A percentile compares a stretch with the other conserved stretches of the same genome.
Evolutionary conservation across 2,888 invertebrate genomes (phyloP).

Genomic region (Labia minor): DNA sequence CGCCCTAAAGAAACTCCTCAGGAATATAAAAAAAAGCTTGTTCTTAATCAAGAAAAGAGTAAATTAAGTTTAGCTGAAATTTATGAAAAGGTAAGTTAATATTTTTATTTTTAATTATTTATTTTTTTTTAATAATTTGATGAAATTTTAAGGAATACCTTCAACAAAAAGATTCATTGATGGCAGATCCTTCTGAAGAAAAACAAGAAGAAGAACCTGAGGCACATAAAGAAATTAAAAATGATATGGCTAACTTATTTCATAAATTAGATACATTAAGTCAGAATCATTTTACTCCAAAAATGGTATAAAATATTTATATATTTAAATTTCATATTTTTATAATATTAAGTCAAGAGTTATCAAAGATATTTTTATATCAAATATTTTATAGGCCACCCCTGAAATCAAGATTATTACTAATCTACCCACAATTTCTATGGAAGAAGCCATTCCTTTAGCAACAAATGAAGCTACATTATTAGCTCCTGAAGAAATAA

Average conservation of each 20-base stretch:
- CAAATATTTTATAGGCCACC: slow-evolving; percentile 43
- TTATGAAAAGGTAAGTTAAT: slow-evolving; percentile 59
- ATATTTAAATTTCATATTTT: slow-evolving; percentile 18
- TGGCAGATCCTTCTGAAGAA: slow-evolving; percentile 44
- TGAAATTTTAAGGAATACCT: slow-evolving; percentile 50
- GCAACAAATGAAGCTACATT: slow-evolving; percentile 73
- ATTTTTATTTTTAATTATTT: neutral
- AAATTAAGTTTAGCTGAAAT: slow-evolving; percentile 87
- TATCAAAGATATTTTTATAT: slow-evolving; percentile 19
- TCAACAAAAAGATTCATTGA: slow-evolving; percentile 48
- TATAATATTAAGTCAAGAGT: too few relatives aligned
- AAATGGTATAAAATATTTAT: slow-evolving; percentile 40
- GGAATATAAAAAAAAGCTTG: slow-evolving; percentile 75
- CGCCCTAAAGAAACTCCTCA: slow-evolving; percentile 72
- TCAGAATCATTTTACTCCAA: slow-evolving; percentile 91
- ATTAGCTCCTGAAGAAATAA: slow-evolving; percentile 87
- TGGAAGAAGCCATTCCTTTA: slow-evolving; percentile 93
- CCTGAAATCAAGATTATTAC: slow-evolving; percentile 84
- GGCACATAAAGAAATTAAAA: slow-evolving; percentile 65
- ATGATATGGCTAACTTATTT: slow-evolving; percentile 65
- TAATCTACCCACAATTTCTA: slow-evolving; percentile 78
- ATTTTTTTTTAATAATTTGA: neutral
- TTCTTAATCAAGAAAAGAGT: slow-evolving; percentile 87
- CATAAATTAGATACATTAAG: slow-evolving; percentile 80
- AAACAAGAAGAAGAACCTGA: slow-evolving; percentile 51